A percentile compares a stretch with the other conserved stretches of the same genome.
Evolutionary conservation across 2,113 vertebrate genomes (phyloP).

Genomic region (Phalacrocorax carbo): DNA sequence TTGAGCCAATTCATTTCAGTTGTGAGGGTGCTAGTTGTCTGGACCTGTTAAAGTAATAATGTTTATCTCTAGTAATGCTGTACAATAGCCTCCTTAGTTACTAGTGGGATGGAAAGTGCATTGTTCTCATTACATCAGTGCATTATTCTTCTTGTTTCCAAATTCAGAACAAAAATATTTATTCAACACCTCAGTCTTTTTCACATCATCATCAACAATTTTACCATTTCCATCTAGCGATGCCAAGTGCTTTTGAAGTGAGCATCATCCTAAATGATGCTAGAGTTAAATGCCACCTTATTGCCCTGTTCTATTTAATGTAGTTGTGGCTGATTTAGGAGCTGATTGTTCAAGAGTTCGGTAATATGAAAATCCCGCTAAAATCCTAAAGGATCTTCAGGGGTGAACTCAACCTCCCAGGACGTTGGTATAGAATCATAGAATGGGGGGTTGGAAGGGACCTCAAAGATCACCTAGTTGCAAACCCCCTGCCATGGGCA

Average conservation of each 20-base stretch:
- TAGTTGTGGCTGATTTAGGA: not conserved
- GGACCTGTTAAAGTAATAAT: constrained; percentile 17
- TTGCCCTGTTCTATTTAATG: not conserved
- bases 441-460: not conserved
- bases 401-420: not conserved
- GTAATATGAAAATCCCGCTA: not conserved
- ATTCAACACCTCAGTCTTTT: constrained; percentile 2
- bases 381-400: not conserved
- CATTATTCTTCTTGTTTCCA: not conserved
- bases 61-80: constrained; percentile 36
- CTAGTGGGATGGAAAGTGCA: constrained; percentile 45
- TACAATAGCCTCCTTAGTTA: constrained; percentile 56
- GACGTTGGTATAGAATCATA: not conserved
- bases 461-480: not conserved
- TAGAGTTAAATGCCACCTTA: not conserved
- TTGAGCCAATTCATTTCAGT: not conserved
- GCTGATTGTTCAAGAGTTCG: not conserved
- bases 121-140: not conserved
- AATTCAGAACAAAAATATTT: constrained; percentile 42
- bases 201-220: not conserved
- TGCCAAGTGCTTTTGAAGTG: not conserved
- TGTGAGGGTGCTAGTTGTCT: not conserved
- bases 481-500: not conserved
- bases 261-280: not conserved
- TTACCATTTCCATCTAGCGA: not conserved